A percentile compares a stretch with the other conserved stretches of the same genome.
phyloP scores from a whole-genome alignment of 1,140 invertebrate genomes.

The Rhynchophorus ferrugineus region DNA sequence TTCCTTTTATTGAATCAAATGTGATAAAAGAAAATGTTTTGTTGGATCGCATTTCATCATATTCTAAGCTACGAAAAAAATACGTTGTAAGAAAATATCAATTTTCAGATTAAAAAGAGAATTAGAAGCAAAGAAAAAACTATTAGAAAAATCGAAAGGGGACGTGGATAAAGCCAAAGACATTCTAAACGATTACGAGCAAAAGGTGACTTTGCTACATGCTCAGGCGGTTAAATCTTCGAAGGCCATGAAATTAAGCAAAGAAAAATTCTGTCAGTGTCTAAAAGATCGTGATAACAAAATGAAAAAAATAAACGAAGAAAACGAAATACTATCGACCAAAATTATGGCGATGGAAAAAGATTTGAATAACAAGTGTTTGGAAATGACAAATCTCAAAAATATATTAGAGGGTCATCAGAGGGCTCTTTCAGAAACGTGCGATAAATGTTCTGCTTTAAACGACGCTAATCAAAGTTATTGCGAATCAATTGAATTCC shows the following conservation, averaged over 20 bases:
- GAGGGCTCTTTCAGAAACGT: slow-evolving; percentile 12
- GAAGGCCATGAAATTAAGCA: slow-evolving; percentile 28
- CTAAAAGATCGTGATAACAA: slow-evolving; percentile 21
- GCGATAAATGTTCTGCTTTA: slow-evolving; percentile 13
- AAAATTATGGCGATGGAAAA: slow-evolving; percentile 7
- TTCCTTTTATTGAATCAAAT: no score
- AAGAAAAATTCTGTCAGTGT: slow-evolving; percentile 27
- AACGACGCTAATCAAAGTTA: slow-evolving; percentile 18
- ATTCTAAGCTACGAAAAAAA: slow-evolving; percentile 1
- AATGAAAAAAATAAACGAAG: slow-evolving; percentile 18
- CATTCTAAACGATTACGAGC: slow-evolving; percentile 25
- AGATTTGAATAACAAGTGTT: slow-evolving; percentile 7
- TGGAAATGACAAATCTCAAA: slow-evolving; percentile 14
- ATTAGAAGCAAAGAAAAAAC: slow-evolving; percentile 22
- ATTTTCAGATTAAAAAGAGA: slow-evolving; percentile 18
- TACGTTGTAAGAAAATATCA: no score
- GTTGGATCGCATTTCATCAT: no score
- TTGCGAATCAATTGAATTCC: slow-evolving; percentile 14
- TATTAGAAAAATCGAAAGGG: slow-evolving; percentile 15
- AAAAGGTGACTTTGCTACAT: slow-evolving; percentile 25
- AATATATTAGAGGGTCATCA: slow-evolving; percentile 14
- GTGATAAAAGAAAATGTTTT: no score
- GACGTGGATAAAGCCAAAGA: slow-evolving; percentile 21
- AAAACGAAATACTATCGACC: slow-evolving; percentile 13
- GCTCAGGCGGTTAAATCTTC: slow-evolving; percentile 26